Evolutionary conservation across 2,113 vertebrate species (phyloP).

Genomic region (Azemiops feae): DNA sequence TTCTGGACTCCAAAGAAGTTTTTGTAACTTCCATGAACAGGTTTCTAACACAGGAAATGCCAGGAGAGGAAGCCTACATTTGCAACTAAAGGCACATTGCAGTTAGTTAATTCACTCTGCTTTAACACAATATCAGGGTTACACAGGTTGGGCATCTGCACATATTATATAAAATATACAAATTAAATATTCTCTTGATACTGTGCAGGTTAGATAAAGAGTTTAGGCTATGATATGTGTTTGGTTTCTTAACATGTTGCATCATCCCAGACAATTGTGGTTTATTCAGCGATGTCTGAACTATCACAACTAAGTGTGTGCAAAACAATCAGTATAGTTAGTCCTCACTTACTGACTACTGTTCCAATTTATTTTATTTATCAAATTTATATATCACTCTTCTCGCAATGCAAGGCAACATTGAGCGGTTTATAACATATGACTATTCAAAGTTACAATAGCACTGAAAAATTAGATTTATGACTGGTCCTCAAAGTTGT

Average conservation of each 20-base stretch:
- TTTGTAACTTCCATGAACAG: background rate
- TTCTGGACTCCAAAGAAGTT: background rate
- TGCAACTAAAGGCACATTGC: background rate
- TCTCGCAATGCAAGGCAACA: background rate
- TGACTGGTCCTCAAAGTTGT: background rate
- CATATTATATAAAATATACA: background rate
- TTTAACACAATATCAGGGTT: background rate
- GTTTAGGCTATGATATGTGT: background rate
- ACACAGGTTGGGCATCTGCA: background rate
- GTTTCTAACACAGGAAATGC: background rate
- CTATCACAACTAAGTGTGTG: background rate
- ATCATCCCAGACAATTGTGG: background rate
- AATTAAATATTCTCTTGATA: background rate
- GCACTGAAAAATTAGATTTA: background rate
- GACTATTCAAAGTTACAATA: background rate
- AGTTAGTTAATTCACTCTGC: background rate
- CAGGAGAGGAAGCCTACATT: background rate
- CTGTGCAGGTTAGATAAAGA: background rate
- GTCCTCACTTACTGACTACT: background rate
- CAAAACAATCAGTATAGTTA: background rate
- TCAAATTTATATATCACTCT: background rate
- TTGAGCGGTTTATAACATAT: background rate
- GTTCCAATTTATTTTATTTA: background rate
- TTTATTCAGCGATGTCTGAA: background rate
- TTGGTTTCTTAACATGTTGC: background rate